These are phyloP conservation scores for Drosophila antonietae DNA, from an alignment of 2,888 invertebrate genomes.

Conservation along the genomic window DNA sequence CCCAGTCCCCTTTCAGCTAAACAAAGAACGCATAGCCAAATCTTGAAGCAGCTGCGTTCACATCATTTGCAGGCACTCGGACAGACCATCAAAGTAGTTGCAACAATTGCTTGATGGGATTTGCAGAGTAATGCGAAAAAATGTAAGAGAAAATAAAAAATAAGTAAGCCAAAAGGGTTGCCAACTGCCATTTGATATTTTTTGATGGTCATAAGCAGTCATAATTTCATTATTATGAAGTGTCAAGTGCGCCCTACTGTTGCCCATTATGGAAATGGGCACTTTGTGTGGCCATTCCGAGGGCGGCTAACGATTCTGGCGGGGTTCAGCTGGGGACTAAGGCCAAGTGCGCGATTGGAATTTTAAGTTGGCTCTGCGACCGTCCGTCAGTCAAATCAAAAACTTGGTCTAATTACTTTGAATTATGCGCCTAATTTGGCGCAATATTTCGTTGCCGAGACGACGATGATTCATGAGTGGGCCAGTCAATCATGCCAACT, in stretches of 20 bases:
- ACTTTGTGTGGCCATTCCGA: constrained; percentile 65
- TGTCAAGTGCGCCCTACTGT: constrained; percentile 59
- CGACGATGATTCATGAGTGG: constrained; percentile 77
- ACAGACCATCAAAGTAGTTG: constrained; percentile 53
- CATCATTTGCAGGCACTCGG: constrained; percentile 49
- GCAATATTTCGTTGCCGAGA: constrained; percentile 72
- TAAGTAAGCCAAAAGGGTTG: constrained; percentile 46
- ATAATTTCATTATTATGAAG: constrained; percentile 80
- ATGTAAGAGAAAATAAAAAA: constrained; percentile 24
- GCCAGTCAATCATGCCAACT: constrained; percentile 73
- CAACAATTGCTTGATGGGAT: constrained; percentile 35
- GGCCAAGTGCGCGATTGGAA: constrained; percentile 36
- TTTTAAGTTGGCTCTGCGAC: constrained; percentile 42
- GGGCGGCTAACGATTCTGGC: constrained; percentile 14
- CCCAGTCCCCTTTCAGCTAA: constrained; percentile 13
- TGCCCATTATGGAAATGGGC: constrained; percentile 70
- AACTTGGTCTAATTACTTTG: constrained; percentile 73
- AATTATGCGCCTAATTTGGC: constrained; percentile 80
- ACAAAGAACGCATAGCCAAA: constrained; percentile 8
- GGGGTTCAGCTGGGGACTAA: constrained; percentile 11
- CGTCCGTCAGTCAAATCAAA: constrained; percentile 36
- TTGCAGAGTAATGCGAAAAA: constrained; percentile 13
- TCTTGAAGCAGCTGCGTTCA: constrained; percentile 40
- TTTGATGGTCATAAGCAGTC: constrained; percentile 69
- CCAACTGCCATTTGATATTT: constrained; percentile 43